phyloP scores from a whole-genome alignment of 2,888 invertebrate genomes.

The Emmelina monodactyla region DNA sequence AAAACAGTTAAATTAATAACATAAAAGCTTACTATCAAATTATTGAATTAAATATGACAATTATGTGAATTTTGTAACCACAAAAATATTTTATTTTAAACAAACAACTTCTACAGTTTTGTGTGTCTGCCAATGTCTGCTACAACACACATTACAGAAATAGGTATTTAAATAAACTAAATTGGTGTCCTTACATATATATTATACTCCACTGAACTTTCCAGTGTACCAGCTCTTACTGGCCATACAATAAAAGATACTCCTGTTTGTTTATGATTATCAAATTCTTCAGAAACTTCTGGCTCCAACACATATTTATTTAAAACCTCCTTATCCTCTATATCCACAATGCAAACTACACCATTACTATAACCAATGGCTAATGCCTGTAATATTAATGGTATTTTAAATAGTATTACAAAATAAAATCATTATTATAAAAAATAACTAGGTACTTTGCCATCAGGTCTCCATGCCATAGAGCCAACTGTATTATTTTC shows the following conservation, averaged over 20 bases:
- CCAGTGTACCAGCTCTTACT: constrained; percentile 46
- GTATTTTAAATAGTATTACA: neutral
- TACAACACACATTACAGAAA: too few species aligned
- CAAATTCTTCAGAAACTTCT: constrained; percentile 49
- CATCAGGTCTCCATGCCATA: constrained; percentile 94
- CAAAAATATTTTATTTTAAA: constrained; percentile 1
- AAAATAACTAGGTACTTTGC: constrained; percentile 70
- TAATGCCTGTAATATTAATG: constrained; percentile 60
- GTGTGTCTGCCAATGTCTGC: too few species aligned
- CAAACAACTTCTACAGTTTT: too few species aligned
- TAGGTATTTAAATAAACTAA: too few species aligned
- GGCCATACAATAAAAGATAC: constrained; percentile 82
- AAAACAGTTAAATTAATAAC: too few species aligned
- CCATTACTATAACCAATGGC: constrained; percentile 77
- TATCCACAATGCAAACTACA: constrained; percentile 76
- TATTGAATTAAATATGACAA: too few species aligned
- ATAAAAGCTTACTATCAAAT: too few species aligned
- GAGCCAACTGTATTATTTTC: constrained; percentile 79
- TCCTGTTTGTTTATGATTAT: constrained; percentile 58
- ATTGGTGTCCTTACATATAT: constrained; percentile 49
- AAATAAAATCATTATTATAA: neutral
- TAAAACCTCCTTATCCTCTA: constrained; percentile 84
- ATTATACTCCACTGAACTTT: constrained; percentile 48
- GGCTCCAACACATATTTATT: constrained; percentile 64
- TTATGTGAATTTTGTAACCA: too few species aligned